Base-by-base conservation (phyloP, 2,113 vertebrate species). In the Seriola dumerili region DNA sequence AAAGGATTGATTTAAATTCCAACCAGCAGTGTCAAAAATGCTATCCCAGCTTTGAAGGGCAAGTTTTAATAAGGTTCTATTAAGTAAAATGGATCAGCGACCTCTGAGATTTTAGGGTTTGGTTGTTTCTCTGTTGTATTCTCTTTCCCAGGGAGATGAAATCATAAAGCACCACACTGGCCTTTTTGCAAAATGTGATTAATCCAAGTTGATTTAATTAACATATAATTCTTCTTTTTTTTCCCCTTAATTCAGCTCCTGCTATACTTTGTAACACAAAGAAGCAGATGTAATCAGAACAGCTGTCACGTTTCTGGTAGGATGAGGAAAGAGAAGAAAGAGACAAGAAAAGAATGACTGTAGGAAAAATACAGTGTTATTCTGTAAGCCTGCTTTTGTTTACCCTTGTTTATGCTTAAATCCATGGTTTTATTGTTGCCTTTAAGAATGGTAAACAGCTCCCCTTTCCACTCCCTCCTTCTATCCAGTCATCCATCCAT, bases 361-460 rank as follows among this genome's bases (percentile, higher is more conserved):
- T 40, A 74, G n/a, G 23, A 75, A 69, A 72, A 58, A 50, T 54
- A 8, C 23, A 23, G 23, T 71, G 52, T 52, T 78, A 40, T 57
- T 82, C 61, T 81, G 59, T 85, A 73, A 8, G 64, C 21, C 74
- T 58, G 25, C 13, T 63, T 70, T 72, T 88, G 70, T 82, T 79
- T 83, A 63, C 48, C 55, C 17, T 7, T 68, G 46, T 77, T 83
- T 83, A 61, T 70, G 63, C 72, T 81, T 80, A 74, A 81, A 82
- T 76, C 85, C 85, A 87, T 62, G 71, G 55, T 75, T 84, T 81
- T 72, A 71, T 75, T 79, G 68, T 79, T 85, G 82, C 70, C 55
- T 65, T 42, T 57, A 68, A 42, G 21, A 80, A 80, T 65, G 54
- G 70, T 52, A 84, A 86, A 70, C 55, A 82, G 61, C 71, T 21